These are phyloP conservation scores for Tamandua tetradactyla DNA, from an alignment of 2,797 vertebrate species.

Conservation along the genomic window DNA sequence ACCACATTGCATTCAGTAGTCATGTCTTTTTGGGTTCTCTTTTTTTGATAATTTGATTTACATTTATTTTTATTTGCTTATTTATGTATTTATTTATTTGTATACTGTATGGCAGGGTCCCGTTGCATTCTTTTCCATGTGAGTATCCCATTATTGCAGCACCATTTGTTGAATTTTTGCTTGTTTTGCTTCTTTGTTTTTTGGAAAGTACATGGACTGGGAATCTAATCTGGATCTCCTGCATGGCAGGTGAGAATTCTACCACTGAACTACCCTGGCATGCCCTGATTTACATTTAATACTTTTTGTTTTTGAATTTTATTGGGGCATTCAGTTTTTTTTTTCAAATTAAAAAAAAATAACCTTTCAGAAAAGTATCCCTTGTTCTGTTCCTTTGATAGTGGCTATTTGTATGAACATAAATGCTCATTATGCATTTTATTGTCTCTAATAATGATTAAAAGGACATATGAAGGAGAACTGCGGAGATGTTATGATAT, in stretches of 20 bases:
- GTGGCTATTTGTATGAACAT: not conserved
- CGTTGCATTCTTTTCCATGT: too few relatives aligned
- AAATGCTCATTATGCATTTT: not conserved
- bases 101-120: too few relatives aligned
- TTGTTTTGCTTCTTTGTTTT: too few relatives aligned
- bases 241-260: too few relatives aligned
- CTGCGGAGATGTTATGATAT: not conserved
- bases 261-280: too few relatives aligned
- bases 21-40: not conserved
- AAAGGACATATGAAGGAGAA: not conserved
- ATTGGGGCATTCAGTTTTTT: not conserved
- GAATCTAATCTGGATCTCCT: too few relatives aligned
- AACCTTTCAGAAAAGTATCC: not conserved
- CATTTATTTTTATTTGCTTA: not conserved
- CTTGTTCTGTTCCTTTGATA: not conserved
- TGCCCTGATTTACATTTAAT: not conserved
- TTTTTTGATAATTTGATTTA: not conserved
- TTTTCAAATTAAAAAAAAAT: not conserved
- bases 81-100: too few relatives aligned
- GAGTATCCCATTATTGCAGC: too few relatives aligned
- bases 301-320: slow-evolving; percentile 22
- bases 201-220: too few relatives aligned
- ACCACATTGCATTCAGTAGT: not conserved
- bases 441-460: slow-evolving; percentile 9
- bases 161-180: too few relatives aligned